Evolutionary conservation across 2,888 invertebrate species (phyloP).

Genomic region (Pterostichus niger): DNA sequence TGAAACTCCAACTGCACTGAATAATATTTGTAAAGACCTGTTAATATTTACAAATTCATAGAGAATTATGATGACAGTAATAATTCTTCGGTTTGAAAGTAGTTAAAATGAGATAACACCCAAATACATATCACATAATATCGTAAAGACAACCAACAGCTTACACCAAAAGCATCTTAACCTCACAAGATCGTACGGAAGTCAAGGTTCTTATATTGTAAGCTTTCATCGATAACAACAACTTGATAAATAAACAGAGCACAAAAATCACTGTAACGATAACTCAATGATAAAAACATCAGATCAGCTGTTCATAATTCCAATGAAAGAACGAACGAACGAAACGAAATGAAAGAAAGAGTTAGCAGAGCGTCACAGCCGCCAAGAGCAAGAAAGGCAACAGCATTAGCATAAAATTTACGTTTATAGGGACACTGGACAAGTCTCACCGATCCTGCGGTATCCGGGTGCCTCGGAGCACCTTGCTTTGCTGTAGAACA

Average conservation of each 20-base stretch:
- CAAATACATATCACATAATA: slow-evolving; percentile 61
- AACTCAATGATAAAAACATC: neutral
- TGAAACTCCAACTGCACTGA: no score
- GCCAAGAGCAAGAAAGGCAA: slow-evolving; percentile 67
- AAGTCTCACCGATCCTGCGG: slow-evolving; percentile 85
- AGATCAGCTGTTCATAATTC: neutral
- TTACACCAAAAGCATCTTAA: slow-evolving; percentile 7
- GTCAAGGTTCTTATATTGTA: slow-evolving; percentile 22
- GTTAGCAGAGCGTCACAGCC: slow-evolving; percentile 67
- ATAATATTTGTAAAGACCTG: slow-evolving; percentile 1
- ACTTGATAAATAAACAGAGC: slow-evolving; percentile 35
- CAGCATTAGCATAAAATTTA: slow-evolving; percentile 66
- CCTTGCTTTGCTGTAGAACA: slow-evolving; percentile 86
- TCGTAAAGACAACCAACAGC: slow-evolving; percentile 21
- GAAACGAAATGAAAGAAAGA: slow-evolving; percentile 44
- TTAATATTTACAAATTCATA: slow-evolving; percentile 3
- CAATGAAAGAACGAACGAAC: no score
- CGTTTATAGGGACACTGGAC: slow-evolving; percentile 58
- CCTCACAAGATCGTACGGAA: neutral
- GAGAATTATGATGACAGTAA: neutral
- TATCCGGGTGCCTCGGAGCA: slow-evolving; percentile 85
- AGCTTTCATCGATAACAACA: slow-evolving; percentile 38
- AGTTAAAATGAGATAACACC: slow-evolving; percentile 19
- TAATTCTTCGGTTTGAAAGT: neutral
- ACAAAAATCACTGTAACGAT: slow-evolving; percentile 22